Evolutionary conservation across 2,888 invertebrate species (phyloP).

Genomic region (Ormyrus labotus): DNA sequence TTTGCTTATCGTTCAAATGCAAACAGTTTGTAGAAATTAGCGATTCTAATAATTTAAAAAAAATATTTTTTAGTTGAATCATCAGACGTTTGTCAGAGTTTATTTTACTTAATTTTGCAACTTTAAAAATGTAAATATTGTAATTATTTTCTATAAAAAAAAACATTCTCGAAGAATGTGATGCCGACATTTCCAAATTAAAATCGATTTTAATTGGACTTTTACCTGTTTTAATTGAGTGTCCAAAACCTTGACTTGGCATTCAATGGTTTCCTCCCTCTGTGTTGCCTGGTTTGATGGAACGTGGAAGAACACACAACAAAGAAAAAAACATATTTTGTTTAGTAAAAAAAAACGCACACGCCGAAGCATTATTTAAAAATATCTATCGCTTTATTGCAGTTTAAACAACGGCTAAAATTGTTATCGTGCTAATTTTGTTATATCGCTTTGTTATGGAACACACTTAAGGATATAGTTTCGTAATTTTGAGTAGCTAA

Average conservation of each 20-base stretch:
- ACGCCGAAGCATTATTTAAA: conserved; percentile 36
- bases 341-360: conserved; percentile 57
- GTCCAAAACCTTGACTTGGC: conserved; percentile 92
- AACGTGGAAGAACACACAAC: conserved; percentile 68
- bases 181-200: no score
- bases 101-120: not conserved
- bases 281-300: conserved; percentile 84
- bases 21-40: no score
- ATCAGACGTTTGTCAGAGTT: not conserved
- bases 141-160: no score
- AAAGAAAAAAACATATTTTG: conserved; percentile 67
- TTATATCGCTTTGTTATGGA: not conserved
- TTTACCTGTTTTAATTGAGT: conserved; percentile 95
- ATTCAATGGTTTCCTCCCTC: conserved; percentile 95
- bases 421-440: conserved; percentile 16
- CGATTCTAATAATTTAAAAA: not conserved
- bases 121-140: not conserved
- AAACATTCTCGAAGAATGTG: no score
- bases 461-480: conserved; percentile 29
- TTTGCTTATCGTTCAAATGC: no score
- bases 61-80: not conserved
- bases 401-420: conserved; percentile 3
- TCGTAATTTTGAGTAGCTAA: not conserved
- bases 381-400: conserved; percentile 17
- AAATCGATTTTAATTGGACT: no score